Percentiles rank a stretch among this genome's conserved stretches.
Evolutionary conservation across 37 sponge, comb jelly and placozoan genomes (phyloP).

Genomic region (Amphimedon queenslandica): DNA sequence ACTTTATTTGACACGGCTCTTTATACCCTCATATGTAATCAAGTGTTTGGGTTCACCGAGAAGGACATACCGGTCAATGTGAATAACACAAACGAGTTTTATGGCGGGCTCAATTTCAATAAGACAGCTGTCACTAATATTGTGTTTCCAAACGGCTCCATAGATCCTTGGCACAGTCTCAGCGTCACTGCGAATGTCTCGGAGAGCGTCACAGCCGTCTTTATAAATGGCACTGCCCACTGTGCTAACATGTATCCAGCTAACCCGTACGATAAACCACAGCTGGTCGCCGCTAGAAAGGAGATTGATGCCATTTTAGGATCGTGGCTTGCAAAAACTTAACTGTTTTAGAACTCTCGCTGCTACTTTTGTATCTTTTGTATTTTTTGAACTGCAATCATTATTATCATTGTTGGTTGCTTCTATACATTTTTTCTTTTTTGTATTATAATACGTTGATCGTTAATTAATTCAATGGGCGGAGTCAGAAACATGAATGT

Average conservation of each 20-base stretch:
- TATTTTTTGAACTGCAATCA: too few species aligned
- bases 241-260: conserved; percentile 97
- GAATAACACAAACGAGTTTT: conserved; percentile 54
- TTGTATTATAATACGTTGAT: too few species aligned
- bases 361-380: too few species aligned
- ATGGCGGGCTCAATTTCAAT: conserved; percentile 52
- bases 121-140: conserved; percentile 55
- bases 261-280: conserved; percentile 22
- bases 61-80: conserved; percentile 13
- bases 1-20: conserved; percentile 40
- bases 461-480: too few species aligned
- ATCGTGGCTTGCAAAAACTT: too few species aligned
- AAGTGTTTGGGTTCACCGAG: conserved; percentile 42
- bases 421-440: too few species aligned
- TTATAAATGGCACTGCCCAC: conserved; percentile 85
- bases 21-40: conserved; percentile 46
- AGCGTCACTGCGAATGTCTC: conserved; percentile 30
- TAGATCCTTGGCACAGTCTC: conserved; percentile 91
- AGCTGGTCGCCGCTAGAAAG: conserved; percentile 41
- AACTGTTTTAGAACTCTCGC: too few species aligned
- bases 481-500: too few species aligned
- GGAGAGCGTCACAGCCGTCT: conserved; percentile 27
- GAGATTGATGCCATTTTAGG: conserved; percentile 10
- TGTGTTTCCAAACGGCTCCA: conserved; percentile 90
- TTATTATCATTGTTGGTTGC: too few species aligned